Percentiles rank a stretch among this genome's conserved stretches.
These are phyloP conservation scores for Laothoe populi DNA, from an alignment of 2,888 invertebrate species.

Conservation along the genomic window DNA sequence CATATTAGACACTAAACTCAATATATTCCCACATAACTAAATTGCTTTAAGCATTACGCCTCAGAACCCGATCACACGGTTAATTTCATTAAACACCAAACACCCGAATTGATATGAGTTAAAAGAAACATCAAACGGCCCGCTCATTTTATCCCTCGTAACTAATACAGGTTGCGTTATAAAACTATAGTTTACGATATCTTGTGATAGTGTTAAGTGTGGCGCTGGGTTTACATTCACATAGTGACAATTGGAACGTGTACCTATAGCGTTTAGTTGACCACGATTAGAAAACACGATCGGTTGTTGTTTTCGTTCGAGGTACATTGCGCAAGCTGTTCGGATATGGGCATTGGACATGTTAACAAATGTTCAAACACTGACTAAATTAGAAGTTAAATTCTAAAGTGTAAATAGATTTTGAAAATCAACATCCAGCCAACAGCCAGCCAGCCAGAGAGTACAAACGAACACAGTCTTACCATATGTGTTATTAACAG, in stretches of 20 bases:
- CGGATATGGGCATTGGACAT: constrained; percentile 21
- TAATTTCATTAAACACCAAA: constrained; percentile 23
- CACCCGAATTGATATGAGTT: constrained; percentile 4
- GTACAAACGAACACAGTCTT: not conserved
- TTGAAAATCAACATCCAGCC: not conserved
- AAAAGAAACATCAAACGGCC: constrained; percentile 3
- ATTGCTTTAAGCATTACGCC: not conserved
- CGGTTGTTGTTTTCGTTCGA: constrained; percentile 4
- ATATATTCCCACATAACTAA: constrained; percentile 22
- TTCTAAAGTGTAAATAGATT: constrained; percentile 1
- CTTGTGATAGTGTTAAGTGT: not conserved
- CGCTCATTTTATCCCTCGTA: not conserved
- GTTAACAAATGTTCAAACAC: constrained; percentile 10
- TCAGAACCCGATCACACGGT: constrained; percentile 12
- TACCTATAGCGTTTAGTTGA: constrained; percentile 4
- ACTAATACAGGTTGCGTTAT: constrained; percentile 11
- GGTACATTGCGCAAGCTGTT: constrained; percentile 10
- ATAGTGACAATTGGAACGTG: constrained; percentile 18
- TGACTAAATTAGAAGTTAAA: constrained; percentile 1
- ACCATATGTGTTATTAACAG: not conserved
- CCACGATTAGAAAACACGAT: constrained; percentile 18
- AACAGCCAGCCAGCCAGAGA: not conserved
- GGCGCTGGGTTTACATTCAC: constrained; percentile 10
- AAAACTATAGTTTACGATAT: constrained; percentile 6
- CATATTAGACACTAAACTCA: not conserved